Conservation (phyloP, 1,140 invertebrate species). For the Bombus confusus region DNA sequence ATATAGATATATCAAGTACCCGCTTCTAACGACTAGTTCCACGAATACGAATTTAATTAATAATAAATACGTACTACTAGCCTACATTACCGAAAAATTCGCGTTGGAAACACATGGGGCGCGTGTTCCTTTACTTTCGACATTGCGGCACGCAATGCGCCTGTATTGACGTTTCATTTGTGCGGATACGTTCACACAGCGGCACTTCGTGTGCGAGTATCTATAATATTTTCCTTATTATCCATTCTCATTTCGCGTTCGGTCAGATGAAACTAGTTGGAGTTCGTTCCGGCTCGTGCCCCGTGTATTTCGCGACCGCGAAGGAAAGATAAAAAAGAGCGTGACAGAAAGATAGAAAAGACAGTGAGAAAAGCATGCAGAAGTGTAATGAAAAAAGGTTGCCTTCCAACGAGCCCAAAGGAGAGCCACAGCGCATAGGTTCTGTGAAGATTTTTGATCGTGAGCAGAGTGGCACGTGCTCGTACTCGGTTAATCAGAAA, state of each 20-base stretch:
- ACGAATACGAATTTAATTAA: slow-evolving; percentile 74
- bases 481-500: slow-evolving; percentile 65
- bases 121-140: background rate
- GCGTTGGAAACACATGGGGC: slow-evolving; percentile 17
- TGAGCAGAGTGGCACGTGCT: slow-evolving; percentile 75
- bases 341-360: slow-evolving; percentile 54
- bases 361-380: slow-evolving; percentile 70
- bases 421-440: slow-evolving; percentile 68
- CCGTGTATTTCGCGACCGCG: slow-evolving; percentile 27
- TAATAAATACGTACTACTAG: slow-evolving; percentile 78
- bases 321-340: slow-evolving; percentile 63
- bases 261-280: background rate
- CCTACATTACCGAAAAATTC: slow-evolving; percentile 61
- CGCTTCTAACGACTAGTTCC: slow-evolving; percentile 79
- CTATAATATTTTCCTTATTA: background rate
- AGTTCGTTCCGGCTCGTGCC: background rate
- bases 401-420: slow-evolving; percentile 69
- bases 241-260: background rate
- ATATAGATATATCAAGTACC: slow-evolving; percentile 72
- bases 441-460: slow-evolving; percentile 66
- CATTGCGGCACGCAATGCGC: background rate
- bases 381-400: slow-evolving; percentile 70
- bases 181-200: too few species aligned
- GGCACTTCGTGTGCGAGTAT: background rate
- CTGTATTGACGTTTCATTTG: background rate